These are phyloP conservation scores for Hypomecis atomaria DNA, from an alignment of 2,888 invertebrate genomes.

Conservation along the genomic window DNA sequence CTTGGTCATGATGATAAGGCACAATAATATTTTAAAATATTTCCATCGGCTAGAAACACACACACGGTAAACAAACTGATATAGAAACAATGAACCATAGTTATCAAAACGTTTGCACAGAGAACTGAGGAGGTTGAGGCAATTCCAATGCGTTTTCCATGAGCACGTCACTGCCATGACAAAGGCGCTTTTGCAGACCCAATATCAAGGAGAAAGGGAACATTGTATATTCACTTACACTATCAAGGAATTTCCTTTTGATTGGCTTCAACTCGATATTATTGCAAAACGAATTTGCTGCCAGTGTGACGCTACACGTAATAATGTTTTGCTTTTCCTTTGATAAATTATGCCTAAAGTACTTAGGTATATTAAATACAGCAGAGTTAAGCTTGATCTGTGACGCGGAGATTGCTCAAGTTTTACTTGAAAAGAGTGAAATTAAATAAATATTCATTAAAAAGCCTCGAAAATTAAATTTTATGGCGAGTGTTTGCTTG, in stretches of 20 bases:
- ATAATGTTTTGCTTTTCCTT: neutral
- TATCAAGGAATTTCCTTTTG: slow-evolving; percentile 27
- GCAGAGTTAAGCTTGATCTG: neutral
- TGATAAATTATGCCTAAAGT: no score
- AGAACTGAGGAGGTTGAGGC: slow-evolving; percentile 12
- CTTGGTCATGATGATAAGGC: no score
- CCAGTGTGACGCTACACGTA: neutral
- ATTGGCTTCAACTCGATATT: slow-evolving; percentile 8
- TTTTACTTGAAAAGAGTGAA: neutral
- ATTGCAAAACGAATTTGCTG: neutral
- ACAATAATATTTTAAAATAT: no score
- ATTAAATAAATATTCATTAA: slow-evolving; percentile 23
- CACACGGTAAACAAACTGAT: neutral
- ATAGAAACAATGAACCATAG: slow-evolving; percentile 13
- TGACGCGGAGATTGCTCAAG: neutral
- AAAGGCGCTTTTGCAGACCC: slow-evolving; percentile 19
- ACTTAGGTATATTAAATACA: no score
- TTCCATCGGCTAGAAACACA: neutral
- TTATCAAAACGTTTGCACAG: slow-evolving; percentile 21
- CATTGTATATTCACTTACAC: slow-evolving; percentile 18
- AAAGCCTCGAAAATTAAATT: slow-evolving; percentile 17
- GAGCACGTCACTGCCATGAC: slow-evolving; percentile 19
- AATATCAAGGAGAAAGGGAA: slow-evolving; percentile 23
- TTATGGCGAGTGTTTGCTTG: slow-evolving; percentile 17
- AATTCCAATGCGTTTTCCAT: slow-evolving; percentile 31